These are phyloP conservation scores for Lasioglossum morio DNA, from an alignment of 2,888 invertebrate species.

Conservation along the genomic window DNA sequence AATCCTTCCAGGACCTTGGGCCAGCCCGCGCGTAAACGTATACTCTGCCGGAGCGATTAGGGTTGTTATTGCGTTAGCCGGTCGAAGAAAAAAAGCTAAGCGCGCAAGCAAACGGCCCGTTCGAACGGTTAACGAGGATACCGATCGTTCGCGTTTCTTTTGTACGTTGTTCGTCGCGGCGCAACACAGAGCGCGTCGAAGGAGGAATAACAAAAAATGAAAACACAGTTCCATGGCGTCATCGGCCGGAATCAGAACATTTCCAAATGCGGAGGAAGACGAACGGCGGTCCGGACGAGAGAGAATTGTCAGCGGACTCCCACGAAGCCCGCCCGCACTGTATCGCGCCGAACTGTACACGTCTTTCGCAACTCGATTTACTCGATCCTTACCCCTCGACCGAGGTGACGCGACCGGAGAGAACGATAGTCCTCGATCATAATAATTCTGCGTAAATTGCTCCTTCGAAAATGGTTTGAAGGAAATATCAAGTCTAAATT, in stretches of 20 bases:
- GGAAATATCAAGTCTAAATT: too few species aligned
- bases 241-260: constrained; percentile 63
- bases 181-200: neutral
- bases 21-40: too few species aligned
- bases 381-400: neutral
- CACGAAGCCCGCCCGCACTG: constrained; percentile 69
- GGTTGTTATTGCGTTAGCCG: too few species aligned
- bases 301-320: constrained; percentile 65
- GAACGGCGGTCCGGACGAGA: constrained; percentile 37
- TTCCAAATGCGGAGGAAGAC: constrained; percentile 65
- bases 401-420: constrained; percentile 19
- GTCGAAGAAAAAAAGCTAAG: neutral
- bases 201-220: constrained; percentile 7
- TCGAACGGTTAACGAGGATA: constrained; percentile 26
- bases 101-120: constrained; percentile 7
- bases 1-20: too few species aligned
- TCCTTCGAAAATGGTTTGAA: too few species aligned
- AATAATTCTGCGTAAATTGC: neutral
- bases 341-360: neutral
- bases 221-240: constrained; percentile 56
- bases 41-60: too few species aligned
- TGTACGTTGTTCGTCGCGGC: constrained; percentile 7
- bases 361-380: constrained; percentile 54
- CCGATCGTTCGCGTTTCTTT: constrained; percentile 13
- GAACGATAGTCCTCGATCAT: constrained; percentile 16